These are phyloP conservation scores for Drosophila navojoa DNA, from an alignment of 1,140 invertebrate species.

Conservation along the genomic window DNA sequence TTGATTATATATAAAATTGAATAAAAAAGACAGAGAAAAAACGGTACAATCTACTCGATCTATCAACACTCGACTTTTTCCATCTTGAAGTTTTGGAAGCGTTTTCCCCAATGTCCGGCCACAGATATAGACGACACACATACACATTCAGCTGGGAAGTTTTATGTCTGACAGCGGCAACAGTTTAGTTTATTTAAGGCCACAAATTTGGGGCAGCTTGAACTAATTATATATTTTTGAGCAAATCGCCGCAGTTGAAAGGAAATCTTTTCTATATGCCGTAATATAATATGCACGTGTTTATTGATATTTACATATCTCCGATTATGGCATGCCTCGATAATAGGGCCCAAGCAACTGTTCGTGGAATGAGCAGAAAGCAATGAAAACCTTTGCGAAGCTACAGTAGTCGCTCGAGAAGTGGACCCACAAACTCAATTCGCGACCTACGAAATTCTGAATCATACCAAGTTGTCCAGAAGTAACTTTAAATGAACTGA, in stretches of 20 bases:
- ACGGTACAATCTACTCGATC: background rate
- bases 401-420: background rate
- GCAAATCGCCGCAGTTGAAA: background rate
- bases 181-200: conserved; percentile 3
- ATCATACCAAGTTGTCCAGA: too few species aligned
- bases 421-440: too few species aligned
- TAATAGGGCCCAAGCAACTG: background rate
- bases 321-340: background rate
- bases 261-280: background rate
- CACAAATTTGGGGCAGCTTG: conserved; percentile 1
- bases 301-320: background rate
- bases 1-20: background rate
- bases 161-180: background rate
- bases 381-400: background rate
- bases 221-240: background rate
- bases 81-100: conserved; percentile 14
- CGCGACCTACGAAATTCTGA: too few species aligned
- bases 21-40: conserved; percentile 13
- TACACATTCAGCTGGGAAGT: background rate
- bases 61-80: too few species aligned
- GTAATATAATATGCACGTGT: background rate
- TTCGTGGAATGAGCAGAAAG: background rate
- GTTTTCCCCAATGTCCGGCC: background rate
- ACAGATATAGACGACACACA: background rate
- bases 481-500: too few species aligned